Evolutionary conservation across 2,888 invertebrate species (phyloP).

Genomic region (Ceramica pisi): DNA sequence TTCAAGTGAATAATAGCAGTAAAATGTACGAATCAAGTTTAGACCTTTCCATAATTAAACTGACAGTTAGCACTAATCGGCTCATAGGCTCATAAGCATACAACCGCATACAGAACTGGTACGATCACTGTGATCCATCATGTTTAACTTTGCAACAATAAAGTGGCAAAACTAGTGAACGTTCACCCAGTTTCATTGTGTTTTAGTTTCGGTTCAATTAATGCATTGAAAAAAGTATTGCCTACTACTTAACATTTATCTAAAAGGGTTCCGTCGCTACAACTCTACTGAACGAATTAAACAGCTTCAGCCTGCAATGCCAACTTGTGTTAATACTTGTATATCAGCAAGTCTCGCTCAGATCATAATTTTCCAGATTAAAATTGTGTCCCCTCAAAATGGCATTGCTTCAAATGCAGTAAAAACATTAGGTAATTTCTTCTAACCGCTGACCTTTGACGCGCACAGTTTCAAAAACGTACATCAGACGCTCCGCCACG

Average conservation of each 20-base stretch:
- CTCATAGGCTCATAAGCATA: background rate
- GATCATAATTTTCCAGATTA: too few species aligned
- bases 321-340: background rate
- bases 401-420: too few species aligned
- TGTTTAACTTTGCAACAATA: slow-evolving; percentile 31
- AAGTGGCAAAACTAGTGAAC: slow-evolving; percentile 38
- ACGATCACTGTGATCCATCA: slow-evolving; percentile 35
- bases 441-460: too few species aligned
- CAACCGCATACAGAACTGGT: slow-evolving; percentile 20
- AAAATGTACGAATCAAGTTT: background rate
- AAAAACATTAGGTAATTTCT: too few species aligned
- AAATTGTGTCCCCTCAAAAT: too few species aligned
- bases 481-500: too few species aligned
- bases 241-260: slow-evolving; percentile 14
- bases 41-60: background rate
- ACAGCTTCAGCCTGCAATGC: background rate
- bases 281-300: background rate
- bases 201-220: slow-evolving; percentile 52
- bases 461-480: too few species aligned
- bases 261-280: slow-evolving; percentile 39
- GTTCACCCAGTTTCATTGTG: slow-evolving; percentile 47
- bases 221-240: slow-evolving; percentile 36
- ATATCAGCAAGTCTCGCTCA: background rate
- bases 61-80: background rate
- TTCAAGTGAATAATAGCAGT: background rate